Base-by-base conservation (phyloP, 1,140 invertebrate genomes). In the Drosophila watanabei region DNA sequence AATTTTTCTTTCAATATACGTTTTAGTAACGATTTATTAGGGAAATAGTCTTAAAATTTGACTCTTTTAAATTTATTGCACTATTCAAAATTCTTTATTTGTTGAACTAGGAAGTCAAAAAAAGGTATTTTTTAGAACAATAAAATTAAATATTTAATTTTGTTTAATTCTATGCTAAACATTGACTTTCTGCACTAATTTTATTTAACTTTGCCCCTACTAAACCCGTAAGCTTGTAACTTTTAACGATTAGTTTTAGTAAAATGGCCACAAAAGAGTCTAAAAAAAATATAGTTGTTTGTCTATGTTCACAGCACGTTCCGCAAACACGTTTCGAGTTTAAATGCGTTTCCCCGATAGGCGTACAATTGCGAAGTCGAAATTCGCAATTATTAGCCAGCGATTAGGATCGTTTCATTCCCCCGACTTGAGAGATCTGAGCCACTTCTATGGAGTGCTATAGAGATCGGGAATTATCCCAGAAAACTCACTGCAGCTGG, bases 401-500 rank as follows among this genome's bases (percentile, higher is more conserved):
- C 28, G 63, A 54, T 73, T 73, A 24, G 43, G 20, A 76, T 83
- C 62, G 45, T 51, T 77, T 68, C 72, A 56, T 60, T 77, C 75
- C 73, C 73, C 75, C 24, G 61, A 39, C 48, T 30, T 37, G 28
- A 18, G 54, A 39, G 37, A 30, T 45, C 18, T 30, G 32, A 28
- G 30, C 54, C 32, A 33, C 39, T 41, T 30, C 49, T 11, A 33
- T 56, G 32, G 13, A 37, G 13, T 14, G 13, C 0, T 10, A 35
- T 37, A 11, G 33, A 16, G 18, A 20, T 1, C 13, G 8, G 13
- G 20, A 4, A 43, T 75, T 69, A 58, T 16, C 24, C 66, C 24
- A 49, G 43, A 57, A 24, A 92, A 92, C 91, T 92, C 79, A 92
- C 91, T 81, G 75, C 91, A 92, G 39, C 64, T 71, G 69, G 91